Evolutionary conservation across 2,113 vertebrate species (phyloP).

Genomic region (Pongo pygmaeus): DNA sequence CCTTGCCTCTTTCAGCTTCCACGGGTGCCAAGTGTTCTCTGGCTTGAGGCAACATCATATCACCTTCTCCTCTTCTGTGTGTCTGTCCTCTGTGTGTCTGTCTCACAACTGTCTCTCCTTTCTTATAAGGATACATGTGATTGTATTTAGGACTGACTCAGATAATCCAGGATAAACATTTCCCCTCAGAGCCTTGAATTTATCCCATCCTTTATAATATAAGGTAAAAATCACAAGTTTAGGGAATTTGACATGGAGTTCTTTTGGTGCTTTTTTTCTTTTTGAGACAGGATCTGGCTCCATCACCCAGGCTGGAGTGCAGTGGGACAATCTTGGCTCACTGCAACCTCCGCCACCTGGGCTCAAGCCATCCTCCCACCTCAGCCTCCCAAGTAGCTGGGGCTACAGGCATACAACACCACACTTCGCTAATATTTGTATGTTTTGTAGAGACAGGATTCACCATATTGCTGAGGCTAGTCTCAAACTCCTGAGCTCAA

Average conservation of each 20-base stretch:
- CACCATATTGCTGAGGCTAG: too few relatives aligned
- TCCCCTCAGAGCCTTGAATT: neutral
- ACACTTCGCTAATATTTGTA: too few relatives aligned
- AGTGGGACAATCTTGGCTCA: too few relatives aligned
- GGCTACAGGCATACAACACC: too few relatives aligned
- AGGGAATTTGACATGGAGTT: neutral
- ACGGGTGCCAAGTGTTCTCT: neutral
- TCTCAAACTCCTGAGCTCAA: too few relatives aligned
- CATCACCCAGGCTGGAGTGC: too few relatives aligned
- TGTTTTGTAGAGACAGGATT: too few relatives aligned
- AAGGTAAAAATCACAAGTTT: neutral
- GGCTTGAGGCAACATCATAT: neutral
- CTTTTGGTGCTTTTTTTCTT: neutral
- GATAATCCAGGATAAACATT: neutral
- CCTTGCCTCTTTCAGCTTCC: neutral
- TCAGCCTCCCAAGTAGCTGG: too few relatives aligned
- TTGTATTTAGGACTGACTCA: neutral
- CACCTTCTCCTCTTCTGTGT: neutral
- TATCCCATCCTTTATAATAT: neutral
- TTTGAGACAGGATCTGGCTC: too few relatives aligned
- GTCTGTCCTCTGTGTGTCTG: neutral
- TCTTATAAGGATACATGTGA: too few relatives aligned
- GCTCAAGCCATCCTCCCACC: too few relatives aligned
- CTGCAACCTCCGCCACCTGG: too few relatives aligned
- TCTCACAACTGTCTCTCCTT: neutral